Conservation (phyloP, 2,888 invertebrate species). For the Hydriomena furcata region DNA sequence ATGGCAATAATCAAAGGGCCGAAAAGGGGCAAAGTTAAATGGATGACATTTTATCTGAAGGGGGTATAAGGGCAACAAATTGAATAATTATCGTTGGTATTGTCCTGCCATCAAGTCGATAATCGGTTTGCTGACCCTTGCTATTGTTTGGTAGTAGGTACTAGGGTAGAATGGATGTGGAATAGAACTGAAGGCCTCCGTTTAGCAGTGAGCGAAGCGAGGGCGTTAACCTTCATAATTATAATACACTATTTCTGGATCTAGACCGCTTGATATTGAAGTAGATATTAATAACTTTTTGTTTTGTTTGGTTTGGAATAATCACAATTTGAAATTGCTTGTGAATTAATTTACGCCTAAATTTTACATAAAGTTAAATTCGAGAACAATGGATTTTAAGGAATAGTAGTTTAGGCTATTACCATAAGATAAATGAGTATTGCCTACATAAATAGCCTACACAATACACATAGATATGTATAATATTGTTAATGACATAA, state of each 20-base stretch:
- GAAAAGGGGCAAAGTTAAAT: conserved; percentile 61
- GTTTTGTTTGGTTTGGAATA: too few relatives aligned
- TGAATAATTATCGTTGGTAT: conserved; percentile 71
- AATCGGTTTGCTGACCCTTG: conserved; percentile 57
- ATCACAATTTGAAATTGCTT: too few relatives aligned
- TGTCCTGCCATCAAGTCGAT: conserved; percentile 58
- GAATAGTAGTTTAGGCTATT: too few relatives aligned
- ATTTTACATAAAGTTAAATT: too few relatives aligned
- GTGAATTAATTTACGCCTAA: too few relatives aligned
- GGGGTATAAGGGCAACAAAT: conserved; percentile 62
- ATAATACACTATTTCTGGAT: not conserved
- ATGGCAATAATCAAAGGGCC: conserved; percentile 46
- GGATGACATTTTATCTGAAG: conserved; percentile 55
- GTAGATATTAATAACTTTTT: too few relatives aligned
- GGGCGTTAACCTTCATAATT: not conserved
- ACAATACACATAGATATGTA: too few relatives aligned
- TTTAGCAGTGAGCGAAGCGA: conserved; percentile 5
- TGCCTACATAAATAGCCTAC: too few relatives aligned
- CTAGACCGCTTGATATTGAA: too few relatives aligned
- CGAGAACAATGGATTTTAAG: too few relatives aligned
- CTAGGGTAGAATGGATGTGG: conserved; percentile 44
- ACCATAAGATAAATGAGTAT: too few relatives aligned
- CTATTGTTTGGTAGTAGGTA: conserved; percentile 47
- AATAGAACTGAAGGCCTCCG: not conserved
- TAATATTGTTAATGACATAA: too few relatives aligned